These are phyloP conservation scores for Heteromormyrus szaboi DNA, from an alignment of 2,797 vertebrate genomes.

Conservation along the genomic window DNA sequence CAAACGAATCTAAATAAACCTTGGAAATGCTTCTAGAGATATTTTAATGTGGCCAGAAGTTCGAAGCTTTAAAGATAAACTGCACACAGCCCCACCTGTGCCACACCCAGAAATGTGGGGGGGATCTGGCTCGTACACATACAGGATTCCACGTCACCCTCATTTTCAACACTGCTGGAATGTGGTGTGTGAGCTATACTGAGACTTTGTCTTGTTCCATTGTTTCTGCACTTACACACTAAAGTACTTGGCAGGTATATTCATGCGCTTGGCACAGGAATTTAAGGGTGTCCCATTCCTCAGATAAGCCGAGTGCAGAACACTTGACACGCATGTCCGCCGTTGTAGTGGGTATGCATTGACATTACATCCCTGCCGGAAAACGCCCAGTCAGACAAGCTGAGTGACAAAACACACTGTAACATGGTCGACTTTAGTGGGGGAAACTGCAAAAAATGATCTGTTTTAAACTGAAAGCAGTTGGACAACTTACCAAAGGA, in stretches of 20 bases:
- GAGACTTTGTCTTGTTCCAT: not conserved
- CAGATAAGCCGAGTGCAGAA: not conserved
- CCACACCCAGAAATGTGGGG: not conserved
- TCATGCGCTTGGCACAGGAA: not conserved
- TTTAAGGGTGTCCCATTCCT: not conserved
- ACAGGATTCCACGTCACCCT: not conserved
- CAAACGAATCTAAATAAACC: conserved; percentile 52
- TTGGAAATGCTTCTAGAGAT: conserved; percentile 49
- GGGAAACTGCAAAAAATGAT: not conserved
- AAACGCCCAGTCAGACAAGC: not conserved
- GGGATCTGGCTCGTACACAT: not conserved
- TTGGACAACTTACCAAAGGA: not conserved
- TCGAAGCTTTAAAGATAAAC: not conserved
- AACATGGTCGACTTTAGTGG: not conserved
- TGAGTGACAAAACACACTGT: not conserved
- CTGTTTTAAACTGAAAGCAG: not conserved
- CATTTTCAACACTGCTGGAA: not conserved
- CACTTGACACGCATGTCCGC: not conserved
- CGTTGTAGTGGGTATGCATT: not conserved
- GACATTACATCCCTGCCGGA: not conserved
- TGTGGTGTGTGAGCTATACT: not conserved
- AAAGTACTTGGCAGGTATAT: not conserved
- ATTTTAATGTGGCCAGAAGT: not conserved
- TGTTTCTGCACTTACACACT: not conserved
- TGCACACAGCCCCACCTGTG: not conserved